phyloP scores from a whole-genome alignment of 2,888 invertebrate species.

The Drosophila gaucha region DNA sequence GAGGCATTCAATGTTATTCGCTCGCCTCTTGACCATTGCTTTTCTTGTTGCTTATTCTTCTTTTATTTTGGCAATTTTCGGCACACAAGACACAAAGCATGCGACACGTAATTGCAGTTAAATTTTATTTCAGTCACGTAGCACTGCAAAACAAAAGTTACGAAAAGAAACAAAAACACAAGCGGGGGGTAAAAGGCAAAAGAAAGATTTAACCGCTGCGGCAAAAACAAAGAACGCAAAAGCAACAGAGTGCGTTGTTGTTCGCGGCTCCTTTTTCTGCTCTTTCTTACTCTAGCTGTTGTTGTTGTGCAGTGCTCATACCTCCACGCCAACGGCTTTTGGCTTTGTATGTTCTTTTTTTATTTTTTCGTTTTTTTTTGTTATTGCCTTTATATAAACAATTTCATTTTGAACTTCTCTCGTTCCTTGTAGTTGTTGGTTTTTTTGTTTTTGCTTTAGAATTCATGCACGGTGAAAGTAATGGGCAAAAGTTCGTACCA shows the following conservation, averaged over 20 bases:
- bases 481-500: slow-evolving; percentile 59
- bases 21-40: slow-evolving; percentile 36
- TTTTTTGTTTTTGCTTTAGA: slow-evolving; percentile 41
- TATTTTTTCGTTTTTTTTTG: slow-evolving; percentile 13
- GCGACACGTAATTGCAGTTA: slow-evolving; percentile 75
- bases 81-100: slow-evolving; percentile 38
- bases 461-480: slow-evolving; percentile 71
- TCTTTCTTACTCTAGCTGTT: slow-evolving; percentile 9
- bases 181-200: slow-evolving; percentile 7
- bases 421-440: slow-evolving; percentile 5
- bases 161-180: slow-evolving; percentile 8
- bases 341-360: slow-evolving; percentile 23
- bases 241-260: slow-evolving; percentile 52
- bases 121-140: slow-evolving; percentile 76
- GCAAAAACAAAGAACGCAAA: slow-evolving; percentile 55
- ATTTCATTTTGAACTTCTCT: slow-evolving; percentile 56
- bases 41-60: slow-evolving; percentile 16
- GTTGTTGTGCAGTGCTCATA: slow-evolving; percentile 22
- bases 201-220: slow-evolving; percentile 43
- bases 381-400: slow-evolving; percentile 60
- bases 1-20: slow-evolving; percentile 37
- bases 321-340: slow-evolving; percentile 41
- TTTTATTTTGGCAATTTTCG: slow-evolving; percentile 39
- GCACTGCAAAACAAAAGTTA: slow-evolving; percentile 36
- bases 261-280: slow-evolving; percentile 20